These are phyloP conservation scores for Osmerus eperlanus DNA, from an alignment of 2,113 vertebrate genomes.

Conservation along the genomic window DNA sequence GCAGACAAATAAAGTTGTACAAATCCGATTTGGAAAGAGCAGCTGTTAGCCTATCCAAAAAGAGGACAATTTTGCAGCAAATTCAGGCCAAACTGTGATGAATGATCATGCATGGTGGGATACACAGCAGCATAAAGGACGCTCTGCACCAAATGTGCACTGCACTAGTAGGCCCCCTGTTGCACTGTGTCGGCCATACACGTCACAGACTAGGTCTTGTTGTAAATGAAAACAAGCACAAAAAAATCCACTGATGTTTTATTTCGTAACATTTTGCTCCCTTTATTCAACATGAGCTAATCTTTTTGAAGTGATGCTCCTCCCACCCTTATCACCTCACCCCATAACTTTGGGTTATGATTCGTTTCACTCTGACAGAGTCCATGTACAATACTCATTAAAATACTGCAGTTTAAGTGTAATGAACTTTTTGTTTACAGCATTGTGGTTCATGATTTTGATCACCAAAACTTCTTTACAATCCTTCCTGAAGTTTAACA, in stretches of 20 bases:
- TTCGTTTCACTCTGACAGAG: slow-evolving; percentile 5
- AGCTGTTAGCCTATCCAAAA: slow-evolving; percentile 4
- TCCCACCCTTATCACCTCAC: too few relatives aligned
- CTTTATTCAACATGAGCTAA: too few relatives aligned
- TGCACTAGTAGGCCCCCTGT: slow-evolving; percentile 25
- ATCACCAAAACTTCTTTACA: slow-evolving; percentile 68
- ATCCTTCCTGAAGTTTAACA: slow-evolving; percentile 63
- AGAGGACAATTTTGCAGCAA: not conserved
- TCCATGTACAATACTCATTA: slow-evolving; percentile 68
- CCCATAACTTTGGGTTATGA: too few relatives aligned
- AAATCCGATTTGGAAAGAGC: not conserved
- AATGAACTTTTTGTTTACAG: slow-evolving; percentile 75
- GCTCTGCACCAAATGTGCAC: slow-evolving; percentile 19
- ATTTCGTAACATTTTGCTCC: too few relatives aligned
- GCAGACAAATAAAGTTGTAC: not conserved
- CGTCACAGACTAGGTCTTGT: too few relatives aligned
- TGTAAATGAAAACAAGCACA: too few relatives aligned
- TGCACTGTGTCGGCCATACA: not conserved
- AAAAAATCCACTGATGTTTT: too few relatives aligned
- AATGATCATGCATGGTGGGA: not conserved
- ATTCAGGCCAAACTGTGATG: not conserved
- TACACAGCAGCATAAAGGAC: not conserved
- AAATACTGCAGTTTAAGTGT: slow-evolving; percentile 73
- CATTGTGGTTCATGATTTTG: slow-evolving; percentile 67
- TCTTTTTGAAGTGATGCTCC: too few relatives aligned